These are phyloP conservation scores for Melinaea menophilus DNA, from an alignment of 2,888 invertebrate genomes.

Conservation along the genomic window DNA sequence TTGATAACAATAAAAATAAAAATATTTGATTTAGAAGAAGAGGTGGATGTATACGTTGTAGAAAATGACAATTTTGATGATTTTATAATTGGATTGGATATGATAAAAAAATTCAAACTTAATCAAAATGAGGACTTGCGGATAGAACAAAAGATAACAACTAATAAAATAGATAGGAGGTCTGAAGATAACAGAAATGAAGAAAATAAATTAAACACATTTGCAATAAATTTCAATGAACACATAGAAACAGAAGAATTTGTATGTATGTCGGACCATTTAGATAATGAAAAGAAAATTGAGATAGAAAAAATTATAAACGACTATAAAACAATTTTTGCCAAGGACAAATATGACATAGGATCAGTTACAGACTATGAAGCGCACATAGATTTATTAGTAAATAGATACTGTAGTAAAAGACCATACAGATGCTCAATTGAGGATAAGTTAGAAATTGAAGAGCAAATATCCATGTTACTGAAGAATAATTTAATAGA, in stretches of 20 bases:
- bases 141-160: slow-evolving; percentile 17
- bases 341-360: slow-evolving; percentile 24
- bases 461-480: slow-evolving; percentile 23
- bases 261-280: slow-evolving; percentile 12
- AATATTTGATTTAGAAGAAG: slow-evolving; percentile 15
- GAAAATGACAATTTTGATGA: slow-evolving; percentile 20
- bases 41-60: slow-evolving; percentile 19
- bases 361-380: slow-evolving; percentile 21
- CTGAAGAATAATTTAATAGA: slow-evolving; percentile 20
- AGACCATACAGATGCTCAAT: slow-evolving; percentile 24
- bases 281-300: slow-evolving; percentile 9
- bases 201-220: slow-evolving; percentile 9
- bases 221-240: slow-evolving; percentile 18
- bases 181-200: slow-evolving; percentile 12
- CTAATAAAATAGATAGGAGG: slow-evolving; percentile 13
- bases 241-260: slow-evolving; percentile 13
- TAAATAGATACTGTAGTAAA: slow-evolving; percentile 24
- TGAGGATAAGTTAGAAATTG: slow-evolving; percentile 28
- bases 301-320: slow-evolving; percentile 15
- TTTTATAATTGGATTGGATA: slow-evolving; percentile 16
- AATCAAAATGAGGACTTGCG: slow-evolving; percentile 19
- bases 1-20: slow-evolving; percentile 20
- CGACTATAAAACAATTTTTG: slow-evolving; percentile 20
- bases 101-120: slow-evolving; percentile 2
- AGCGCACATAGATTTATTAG: slow-evolving; percentile 21